Base-by-base conservation (phyloP, 2,113 vertebrate genomes). In the Antidorcas marsupialis region DNA sequence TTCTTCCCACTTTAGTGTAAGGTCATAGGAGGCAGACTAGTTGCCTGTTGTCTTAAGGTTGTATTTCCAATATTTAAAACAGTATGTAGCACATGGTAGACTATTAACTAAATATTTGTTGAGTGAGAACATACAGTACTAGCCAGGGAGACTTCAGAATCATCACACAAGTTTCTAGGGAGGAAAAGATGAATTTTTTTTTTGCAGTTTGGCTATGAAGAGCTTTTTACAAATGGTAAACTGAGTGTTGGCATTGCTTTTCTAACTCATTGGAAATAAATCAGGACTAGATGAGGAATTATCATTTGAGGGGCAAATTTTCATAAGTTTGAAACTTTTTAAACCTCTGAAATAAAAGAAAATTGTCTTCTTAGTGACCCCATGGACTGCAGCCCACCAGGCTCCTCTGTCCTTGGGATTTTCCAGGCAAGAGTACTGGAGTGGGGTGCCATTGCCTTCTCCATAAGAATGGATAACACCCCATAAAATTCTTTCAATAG, bases 41-140 rank as follows among this genome's bases (percentile, higher is more conserved):
- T 82, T 45, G 9, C 74, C 17, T 87, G 6, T 92, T 95, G 92
- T 89, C 45, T 84, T 92, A 90, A 62, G 89, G 28, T 39, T 82
- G 12, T 7, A 50, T 78, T 62, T 10, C 57, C 33, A 95, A 57
- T 21, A 59, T 52, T 36, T 89, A n/a, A 3, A 94, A 81, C 1
- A 88, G 25, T 91, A 74, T 16, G 50, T 78, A 27, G 17, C 19
- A 93, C 3, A 7, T 47, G 52, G 28, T 55, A 60, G 28, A 53
- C 59, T 83, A 85, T 47, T 95, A 47, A 78, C 55, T 55, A 87
- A 96, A 76, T 92, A 86, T 60, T 90, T 82, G n/a, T 84, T 95
- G 36, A 92, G 78, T 83, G 6, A 92, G 71, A 62, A 87, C 59
- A 78, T 92, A 89, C 28, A 71, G 74, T 60, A 84, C 0, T n/a